Evolutionary conservation across 2,113 vertebrate genomes (phyloP).

Genomic region (Hucho hucho): DNA sequence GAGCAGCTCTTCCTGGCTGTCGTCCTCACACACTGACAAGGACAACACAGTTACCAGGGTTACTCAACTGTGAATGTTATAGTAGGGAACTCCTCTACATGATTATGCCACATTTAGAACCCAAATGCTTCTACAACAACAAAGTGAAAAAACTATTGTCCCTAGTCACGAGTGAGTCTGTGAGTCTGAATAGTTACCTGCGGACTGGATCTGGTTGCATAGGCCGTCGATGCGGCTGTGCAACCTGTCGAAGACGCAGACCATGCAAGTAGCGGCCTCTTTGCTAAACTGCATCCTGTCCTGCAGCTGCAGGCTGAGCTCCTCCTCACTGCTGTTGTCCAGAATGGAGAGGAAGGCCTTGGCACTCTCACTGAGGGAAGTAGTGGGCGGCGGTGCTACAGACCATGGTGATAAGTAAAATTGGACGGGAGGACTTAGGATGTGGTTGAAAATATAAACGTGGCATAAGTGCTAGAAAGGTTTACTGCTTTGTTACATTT

Average conservation of each 20-base stretch:
- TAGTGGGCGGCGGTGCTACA: constrained; percentile 37
- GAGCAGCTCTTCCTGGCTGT: constrained; percentile 59
- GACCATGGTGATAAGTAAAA: no score
- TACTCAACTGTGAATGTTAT: not conserved
- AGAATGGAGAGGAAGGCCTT: constrained; percentile 81
- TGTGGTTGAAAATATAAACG: no score
- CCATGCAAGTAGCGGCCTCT: constrained; percentile 79
- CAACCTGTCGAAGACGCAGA: constrained; percentile 82
- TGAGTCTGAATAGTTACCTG: constrained; percentile 66
- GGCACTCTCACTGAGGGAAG: constrained; percentile 77
- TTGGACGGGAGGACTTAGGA: not conserved
- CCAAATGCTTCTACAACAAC: no score
- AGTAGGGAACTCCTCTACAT: not conserved
- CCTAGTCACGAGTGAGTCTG: not conserved
- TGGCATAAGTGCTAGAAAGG: no score
- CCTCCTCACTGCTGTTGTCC: constrained; percentile 85
- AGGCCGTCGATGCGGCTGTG: constrained; percentile 80
- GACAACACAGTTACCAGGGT: constrained; percentile 3
- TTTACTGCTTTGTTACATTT: no score
- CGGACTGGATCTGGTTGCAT: constrained; percentile 75
- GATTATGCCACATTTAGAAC: no score
- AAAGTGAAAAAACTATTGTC: no score
- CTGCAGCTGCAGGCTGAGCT: constrained; percentile 84
- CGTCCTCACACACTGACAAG: constrained; percentile 57
- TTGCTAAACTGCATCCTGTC: constrained; percentile 90